Evolutionary conservation across 1,140 invertebrate genomes (phyloP), one percentile per base, ranked within the genome.

Genomic region (Sitodiplosis mosellana): DNA sequence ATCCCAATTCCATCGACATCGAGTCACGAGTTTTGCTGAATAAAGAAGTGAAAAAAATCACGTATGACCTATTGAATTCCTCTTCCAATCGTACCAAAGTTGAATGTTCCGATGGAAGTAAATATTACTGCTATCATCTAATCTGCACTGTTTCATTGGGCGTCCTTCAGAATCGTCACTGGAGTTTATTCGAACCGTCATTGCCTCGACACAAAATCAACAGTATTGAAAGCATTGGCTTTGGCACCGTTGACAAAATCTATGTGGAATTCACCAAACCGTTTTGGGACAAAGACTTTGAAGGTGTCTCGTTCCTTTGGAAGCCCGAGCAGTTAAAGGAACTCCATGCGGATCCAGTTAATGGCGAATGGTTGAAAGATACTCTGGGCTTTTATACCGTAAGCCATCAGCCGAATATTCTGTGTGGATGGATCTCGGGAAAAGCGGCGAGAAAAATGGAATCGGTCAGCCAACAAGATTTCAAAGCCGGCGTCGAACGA

Each of bases 181-280:
- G 53, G 3, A 52, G 60, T 19, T 54, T 81, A 5, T 84, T 84
- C 57, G 64, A 60, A n/a, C 80, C 79, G 1, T 52, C 63, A 14
- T 54, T 83, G 33, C 74, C 80, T 0, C 46, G 58, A 15, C 56
- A 71, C 8, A 83, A 83, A 65, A 54, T 73, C 2, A 64, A 68
- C 33, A 65, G 73, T 0, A 80, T 83, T 18, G 64, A 77, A 58
- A 71, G 70, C n/a, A 59, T 87, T 1, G 74, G 74, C 12, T 71
- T 83, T 51, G 83, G 81, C 34, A 75, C 75, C 2, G 72, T 86
- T 1, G 74, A 84, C 55, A 87, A 87, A 64, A 75, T 91, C 45
- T 86, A 81, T 53, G 55, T 85, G 17, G 72, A 79, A 57, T 85
- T 80, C 53, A 56, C 70, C 1, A 57, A 67, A 38, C 66, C 66